Conservation (phyloP, 2,888 invertebrate species). For the Fragum fragum region DNA sequence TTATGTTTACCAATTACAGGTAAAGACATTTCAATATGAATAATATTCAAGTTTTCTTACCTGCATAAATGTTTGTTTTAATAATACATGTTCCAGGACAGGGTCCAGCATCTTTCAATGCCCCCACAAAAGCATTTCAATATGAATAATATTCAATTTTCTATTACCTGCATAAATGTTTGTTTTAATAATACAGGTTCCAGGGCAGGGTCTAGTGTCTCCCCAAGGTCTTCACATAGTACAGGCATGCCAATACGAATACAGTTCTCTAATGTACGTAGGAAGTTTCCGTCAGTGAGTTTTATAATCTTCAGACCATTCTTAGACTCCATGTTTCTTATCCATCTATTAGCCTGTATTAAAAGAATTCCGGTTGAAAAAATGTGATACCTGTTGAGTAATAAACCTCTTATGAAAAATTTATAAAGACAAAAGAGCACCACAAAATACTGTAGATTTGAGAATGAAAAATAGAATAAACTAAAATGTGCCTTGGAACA, state of each 20-base stretch:
- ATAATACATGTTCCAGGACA: constrained; percentile 86
- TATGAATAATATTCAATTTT: too few species aligned
- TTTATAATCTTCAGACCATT: constrained; percentile 87
- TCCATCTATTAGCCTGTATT: constrained; percentile 87
- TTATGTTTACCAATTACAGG: too few species aligned
- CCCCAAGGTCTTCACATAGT: constrained; percentile 86
- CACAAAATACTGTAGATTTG: too few species aligned
- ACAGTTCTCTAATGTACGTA: constrained; percentile 87
- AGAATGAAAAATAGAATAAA: too few species aligned
- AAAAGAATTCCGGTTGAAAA: too few species aligned
- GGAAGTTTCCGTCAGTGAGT: constrained; percentile 85
- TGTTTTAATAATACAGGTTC: constrained; percentile 90
- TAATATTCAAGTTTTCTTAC: too few species aligned
- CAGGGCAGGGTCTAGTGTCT: constrained; percentile 86
- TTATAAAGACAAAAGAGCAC: too few species aligned
- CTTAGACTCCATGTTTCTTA: constrained; percentile 84
- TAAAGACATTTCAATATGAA: too few species aligned
- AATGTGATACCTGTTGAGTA: too few species aligned
- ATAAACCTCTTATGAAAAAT: too few species aligned
- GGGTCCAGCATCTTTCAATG: constrained; percentile 86
- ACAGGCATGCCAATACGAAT: constrained; percentile 87
- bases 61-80: constrained; percentile 93
- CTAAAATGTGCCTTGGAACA: too few species aligned
- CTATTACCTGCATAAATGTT: constrained; percentile 92
- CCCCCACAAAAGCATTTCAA: too few species aligned